Conservation (phyloP, 2,888 invertebrate genomes). For the Pseudanteris insignis region DNA sequence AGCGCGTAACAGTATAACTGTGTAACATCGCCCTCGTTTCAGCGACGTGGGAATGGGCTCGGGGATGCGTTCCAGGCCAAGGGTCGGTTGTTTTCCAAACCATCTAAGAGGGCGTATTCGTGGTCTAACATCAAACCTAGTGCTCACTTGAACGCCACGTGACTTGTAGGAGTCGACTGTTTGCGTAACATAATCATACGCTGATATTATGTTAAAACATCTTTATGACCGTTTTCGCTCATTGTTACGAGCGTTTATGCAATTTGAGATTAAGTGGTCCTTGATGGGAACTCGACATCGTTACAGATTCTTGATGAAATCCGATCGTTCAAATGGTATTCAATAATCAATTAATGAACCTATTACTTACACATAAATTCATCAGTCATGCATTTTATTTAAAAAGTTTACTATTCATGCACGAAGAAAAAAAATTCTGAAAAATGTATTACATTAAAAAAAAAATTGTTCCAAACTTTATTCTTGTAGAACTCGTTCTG, state of each 20-base stretch:
- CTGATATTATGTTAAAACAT: conserved; percentile 43
- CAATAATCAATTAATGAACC: conserved; percentile 25
- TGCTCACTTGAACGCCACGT: conserved; percentile 53
- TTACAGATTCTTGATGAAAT: conserved; percentile 15
- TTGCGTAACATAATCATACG: conserved; percentile 56
- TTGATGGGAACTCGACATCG: conserved; percentile 58
- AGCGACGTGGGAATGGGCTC: conserved; percentile 48
- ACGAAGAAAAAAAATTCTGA: too few species aligned
- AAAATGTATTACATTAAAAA: too few species aligned
- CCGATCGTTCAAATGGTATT: conserved; percentile 9
- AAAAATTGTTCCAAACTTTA: too few species aligned
- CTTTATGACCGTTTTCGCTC: conserved; percentile 43
- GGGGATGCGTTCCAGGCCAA: conserved; percentile 41
- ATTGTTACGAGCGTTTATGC: conserved; percentile 53
- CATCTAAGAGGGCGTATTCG: conserved; percentile 46
- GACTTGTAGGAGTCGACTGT: conserved; percentile 47
- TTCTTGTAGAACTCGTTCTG: too few species aligned
- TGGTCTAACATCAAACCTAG: conserved; percentile 49
- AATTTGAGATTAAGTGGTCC: conserved; percentile 60
- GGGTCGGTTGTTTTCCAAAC: conserved; percentile 45
- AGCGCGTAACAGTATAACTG: conserved; percentile 40
- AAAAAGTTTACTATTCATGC: too few species aligned
- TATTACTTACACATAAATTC: too few species aligned
- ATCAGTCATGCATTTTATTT: too few species aligned
- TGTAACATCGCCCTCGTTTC: conserved; percentile 11